Evolutionary conservation across 2,888 invertebrate genomes (phyloP).

Genomic region (Drosophila kuntzei): DNA sequence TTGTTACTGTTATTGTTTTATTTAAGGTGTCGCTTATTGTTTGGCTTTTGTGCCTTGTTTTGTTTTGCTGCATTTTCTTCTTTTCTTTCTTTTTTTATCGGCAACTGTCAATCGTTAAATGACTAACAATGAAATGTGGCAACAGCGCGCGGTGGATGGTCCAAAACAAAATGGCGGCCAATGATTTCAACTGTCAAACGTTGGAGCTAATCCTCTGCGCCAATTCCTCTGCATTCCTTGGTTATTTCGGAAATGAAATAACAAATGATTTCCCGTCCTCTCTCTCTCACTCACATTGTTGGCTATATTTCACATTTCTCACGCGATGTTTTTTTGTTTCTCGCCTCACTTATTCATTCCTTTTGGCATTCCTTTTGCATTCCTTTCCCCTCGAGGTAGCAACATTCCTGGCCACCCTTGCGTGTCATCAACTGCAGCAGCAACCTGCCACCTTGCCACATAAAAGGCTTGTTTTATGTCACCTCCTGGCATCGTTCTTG

Average conservation of each 20-base stretch:
- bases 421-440: conserved; percentile 71
- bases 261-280: conserved; percentile 67
- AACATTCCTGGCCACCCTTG: conserved; percentile 46
- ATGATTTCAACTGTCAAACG: conserved; percentile 66
- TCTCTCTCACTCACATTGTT: conserved; percentile 18
- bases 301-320: conserved; percentile 47
- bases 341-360: conserved; percentile 36
- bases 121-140: conserved; percentile 80
- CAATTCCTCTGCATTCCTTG: conserved; percentile 59
- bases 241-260: conserved; percentile 67
- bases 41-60: conserved; percentile 28
- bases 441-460: conserved; percentile 68
- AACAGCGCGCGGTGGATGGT: conserved; percentile 33
- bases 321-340: conserved; percentile 63
- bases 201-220: conserved; percentile 61
- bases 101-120: conserved; percentile 79
- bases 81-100: conserved; percentile 55
- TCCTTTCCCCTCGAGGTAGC: conserved; percentile 24
- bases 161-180: conserved; percentile 56
- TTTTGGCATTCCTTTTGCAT: conserved; percentile 48
- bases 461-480: conserved; percentile 80
- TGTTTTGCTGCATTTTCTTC: conserved; percentile 25
- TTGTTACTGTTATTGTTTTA: conserved; percentile 26
- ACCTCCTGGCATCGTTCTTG: conserved; percentile 57
- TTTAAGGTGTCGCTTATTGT: conserved; percentile 37